Percentiles rank a stretch among this genome's conserved stretches.
These are phyloP conservation scores for Anguilla megastoma DNA, from an alignment of 2,797 vertebrate species.

Conservation along the genomic window DNA sequence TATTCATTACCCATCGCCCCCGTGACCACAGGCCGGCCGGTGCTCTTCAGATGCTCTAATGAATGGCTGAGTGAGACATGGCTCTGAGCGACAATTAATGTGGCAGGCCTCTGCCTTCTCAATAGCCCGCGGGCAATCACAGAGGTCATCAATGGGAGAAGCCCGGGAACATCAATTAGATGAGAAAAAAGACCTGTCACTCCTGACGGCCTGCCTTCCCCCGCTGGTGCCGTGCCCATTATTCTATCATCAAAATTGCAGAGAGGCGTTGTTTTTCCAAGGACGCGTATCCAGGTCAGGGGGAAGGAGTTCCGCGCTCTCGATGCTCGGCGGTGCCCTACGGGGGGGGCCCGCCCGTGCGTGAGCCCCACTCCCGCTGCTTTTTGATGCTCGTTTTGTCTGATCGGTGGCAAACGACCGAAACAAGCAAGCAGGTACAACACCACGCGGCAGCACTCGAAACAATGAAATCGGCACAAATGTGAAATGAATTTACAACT, in stretches of 20 bases:
- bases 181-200: conserved; percentile 33
- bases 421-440: not conserved
- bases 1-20: conserved; percentile 49
- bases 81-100: conserved; percentile 22
- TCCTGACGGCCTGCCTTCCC: not conserved
- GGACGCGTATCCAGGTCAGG: not conserved
- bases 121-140: not conserved
- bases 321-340: not conserved
- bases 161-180: conserved; percentile 19
- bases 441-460: not conserved
- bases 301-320: not conserved
- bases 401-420: not conserved
- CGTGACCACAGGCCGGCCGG: conserved; percentile 13
- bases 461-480: not conserved
- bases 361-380: not conserved
- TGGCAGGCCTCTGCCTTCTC: conserved; percentile 1
- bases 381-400: not conserved
- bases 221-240: not conserved
- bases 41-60: conserved; percentile 12
- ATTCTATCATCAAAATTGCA: conserved; percentile 19
- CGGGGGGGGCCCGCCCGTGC: not conserved
- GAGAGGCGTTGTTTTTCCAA: conserved; percentile 1
- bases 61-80: conserved; percentile 19
- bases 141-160: conserved; percentile 22
- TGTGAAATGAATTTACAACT: not conserved